These are phyloP conservation scores for Siderastrea siderea DNA, from an alignment of 92 coral and sea anemone species.

Conservation along the genomic window DNA sequence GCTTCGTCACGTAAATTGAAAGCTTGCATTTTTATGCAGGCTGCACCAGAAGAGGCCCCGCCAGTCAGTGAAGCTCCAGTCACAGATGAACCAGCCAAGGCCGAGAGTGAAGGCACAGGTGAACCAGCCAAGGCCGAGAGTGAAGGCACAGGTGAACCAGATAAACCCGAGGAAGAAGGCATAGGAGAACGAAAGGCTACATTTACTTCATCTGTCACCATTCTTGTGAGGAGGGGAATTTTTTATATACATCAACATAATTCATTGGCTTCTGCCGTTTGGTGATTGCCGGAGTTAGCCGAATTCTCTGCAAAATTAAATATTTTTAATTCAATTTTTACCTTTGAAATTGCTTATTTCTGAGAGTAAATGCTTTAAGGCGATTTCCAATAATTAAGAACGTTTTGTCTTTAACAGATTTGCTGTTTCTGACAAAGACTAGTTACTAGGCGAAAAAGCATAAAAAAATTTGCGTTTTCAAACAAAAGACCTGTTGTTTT, in stretches of 20 bases:
- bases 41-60: not conserved
- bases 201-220: constrained; percentile 21
- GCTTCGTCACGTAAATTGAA: not conserved
- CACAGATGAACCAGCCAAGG: constrained; percentile 3
- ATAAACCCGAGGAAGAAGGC: constrained; percentile 4
- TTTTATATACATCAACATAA: too few species aligned
- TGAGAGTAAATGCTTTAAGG: too few species aligned
- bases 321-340: too few species aligned
- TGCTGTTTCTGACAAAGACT: too few species aligned
- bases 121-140: not conserved
- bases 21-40: not conserved
- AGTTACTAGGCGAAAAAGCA: too few species aligned
- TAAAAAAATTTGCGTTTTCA: too few species aligned
- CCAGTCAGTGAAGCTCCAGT: not conserved
- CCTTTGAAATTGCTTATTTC: too few species aligned
- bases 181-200: not conserved
- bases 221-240: not conserved
- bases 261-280: not conserved
- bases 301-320: too few species aligned
- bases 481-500: too few species aligned
- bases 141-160: not conserved
- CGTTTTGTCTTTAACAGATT: too few species aligned
- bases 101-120: not conserved
- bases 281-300: too few species aligned
- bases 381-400: too few species aligned